Evolutionary conservation across 2,113 vertebrate species (phyloP).

Genomic region (Prunella himalayana): DNA sequence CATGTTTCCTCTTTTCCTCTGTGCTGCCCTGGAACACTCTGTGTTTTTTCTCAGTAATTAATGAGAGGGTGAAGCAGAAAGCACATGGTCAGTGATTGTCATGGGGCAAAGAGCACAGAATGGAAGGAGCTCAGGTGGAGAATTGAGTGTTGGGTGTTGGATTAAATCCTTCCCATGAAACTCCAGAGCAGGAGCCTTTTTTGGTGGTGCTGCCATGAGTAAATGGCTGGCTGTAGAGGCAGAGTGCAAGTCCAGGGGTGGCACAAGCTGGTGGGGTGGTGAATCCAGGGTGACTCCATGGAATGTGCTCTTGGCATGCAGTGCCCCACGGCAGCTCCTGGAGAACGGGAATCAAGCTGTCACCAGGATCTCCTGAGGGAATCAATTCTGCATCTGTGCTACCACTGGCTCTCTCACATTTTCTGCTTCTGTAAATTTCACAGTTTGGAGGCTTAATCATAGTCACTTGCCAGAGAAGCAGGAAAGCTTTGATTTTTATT

Average conservation of each 20-base stretch:
- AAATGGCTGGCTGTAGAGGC: not conserved
- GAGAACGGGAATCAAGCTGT: not conserved
- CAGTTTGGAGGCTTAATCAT: not conserved
- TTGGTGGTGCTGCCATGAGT: not conserved
- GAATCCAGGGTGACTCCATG: not conserved
- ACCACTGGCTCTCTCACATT: not conserved
- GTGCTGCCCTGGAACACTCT: not conserved
- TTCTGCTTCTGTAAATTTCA: not conserved
- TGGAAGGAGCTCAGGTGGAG: not conserved
- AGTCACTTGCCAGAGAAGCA: not conserved
- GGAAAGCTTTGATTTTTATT: not conserved
- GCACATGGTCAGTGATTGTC: not conserved
- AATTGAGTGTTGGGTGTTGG: not conserved
- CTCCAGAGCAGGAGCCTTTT: not conserved
- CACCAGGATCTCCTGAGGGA: not conserved
- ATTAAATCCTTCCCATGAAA: not conserved
- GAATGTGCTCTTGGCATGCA: not conserved
- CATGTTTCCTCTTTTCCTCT: not conserved
- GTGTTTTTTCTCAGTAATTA: not conserved
- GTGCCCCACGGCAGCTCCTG: not conserved
- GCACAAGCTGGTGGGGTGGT: not conserved
- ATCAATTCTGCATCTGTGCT: not conserved
- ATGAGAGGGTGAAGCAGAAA: not conserved
- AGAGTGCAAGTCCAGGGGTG: not conserved
- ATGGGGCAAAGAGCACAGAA: not conserved